Evolutionary conservation across 2,113 vertebrate genomes (phyloP).

Genomic region (Pycnonotus jocosus): DNA sequence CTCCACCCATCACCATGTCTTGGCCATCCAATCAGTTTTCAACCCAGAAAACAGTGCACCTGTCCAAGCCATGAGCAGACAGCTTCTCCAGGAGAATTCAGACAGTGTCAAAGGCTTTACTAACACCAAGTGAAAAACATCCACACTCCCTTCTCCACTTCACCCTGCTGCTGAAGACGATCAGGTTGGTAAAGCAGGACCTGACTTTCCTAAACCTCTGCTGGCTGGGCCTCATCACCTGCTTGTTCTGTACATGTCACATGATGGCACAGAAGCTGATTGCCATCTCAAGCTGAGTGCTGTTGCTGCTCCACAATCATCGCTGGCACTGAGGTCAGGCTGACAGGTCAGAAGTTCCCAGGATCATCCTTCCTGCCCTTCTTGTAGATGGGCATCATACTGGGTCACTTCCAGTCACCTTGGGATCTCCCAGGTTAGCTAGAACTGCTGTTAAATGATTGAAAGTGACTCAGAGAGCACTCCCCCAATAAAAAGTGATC

Average conservation of each 20-base stretch:
- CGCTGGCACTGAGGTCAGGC: not conserved
- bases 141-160: not conserved
- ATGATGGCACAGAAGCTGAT: not conserved
- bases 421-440: not conserved
- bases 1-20: not conserved
- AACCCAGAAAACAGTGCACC: accelerated
- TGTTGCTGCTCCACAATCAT: not conserved
- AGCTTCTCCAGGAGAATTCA: not conserved
- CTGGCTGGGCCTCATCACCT: not conserved
- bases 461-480: not conserved
- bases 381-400: not conserved
- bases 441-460: not conserved
- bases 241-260: not conserved
- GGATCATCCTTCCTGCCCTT: not conserved
- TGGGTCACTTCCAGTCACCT: not conserved
- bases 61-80: not conserved
- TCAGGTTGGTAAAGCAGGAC: not conserved
- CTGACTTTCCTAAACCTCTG: not conserved
- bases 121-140: not conserved
- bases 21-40: not conserved
- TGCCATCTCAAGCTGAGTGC: not conserved
- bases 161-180: not conserved
- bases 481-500: not conserved
- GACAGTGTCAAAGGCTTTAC: not conserved
- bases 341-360: not conserved